Base-by-base conservation (phyloP, 2,113 vertebrate genomes). In the Tyto alba region DNA sequence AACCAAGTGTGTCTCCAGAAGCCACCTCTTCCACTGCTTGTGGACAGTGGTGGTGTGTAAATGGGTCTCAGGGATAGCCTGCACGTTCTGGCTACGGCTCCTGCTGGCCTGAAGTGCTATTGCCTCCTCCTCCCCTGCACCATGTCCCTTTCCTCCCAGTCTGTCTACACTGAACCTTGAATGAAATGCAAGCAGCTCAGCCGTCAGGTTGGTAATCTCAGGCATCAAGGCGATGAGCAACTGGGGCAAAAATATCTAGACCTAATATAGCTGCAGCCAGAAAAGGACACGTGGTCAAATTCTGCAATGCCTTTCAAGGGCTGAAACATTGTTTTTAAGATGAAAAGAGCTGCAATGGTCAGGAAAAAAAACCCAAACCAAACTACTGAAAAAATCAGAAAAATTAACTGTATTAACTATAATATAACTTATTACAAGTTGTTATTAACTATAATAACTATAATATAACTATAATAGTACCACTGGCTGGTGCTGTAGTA, bases 191-290 rank as follows among this genome's bases (percentile, higher is more conserved):
- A 83, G 36, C 29, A 69, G 60, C 50, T 78, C 71, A 50, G 56
- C 36, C 23, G 9, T 11, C 40, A 27, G 0, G 2, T 20, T 36
- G 53, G 11, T 36, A 71, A 53, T 12, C 26, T 62, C 1, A 1
- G 25, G 29, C 41, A 71, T 12, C 12, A 30, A 38, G n/a, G 56
- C 52, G 19, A 53, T 23, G 22, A 22, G 53, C 16, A 38, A 52
- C 12, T 16, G 22, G 32, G 45, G 32, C 60, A 57, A 21, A 41
- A 73, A 41, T 19, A 29, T 27, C 36, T 50, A 55, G 40, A 74
- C 17, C 12, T 47, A 36, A 11, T 14, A 18, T 7, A 68, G 14
- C 41, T 72, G n/a, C 63, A 67, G 13, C 20, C 34, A 60, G 40
- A 72, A 76, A 41, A 53, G 14, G 10, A 41, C 25, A 48, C 0